Evolutionary conservation across 2,797 vertebrate species (phyloP), one percentile per base, ranked within the genome.

Genomic region (Falco columbarius): DNA sequence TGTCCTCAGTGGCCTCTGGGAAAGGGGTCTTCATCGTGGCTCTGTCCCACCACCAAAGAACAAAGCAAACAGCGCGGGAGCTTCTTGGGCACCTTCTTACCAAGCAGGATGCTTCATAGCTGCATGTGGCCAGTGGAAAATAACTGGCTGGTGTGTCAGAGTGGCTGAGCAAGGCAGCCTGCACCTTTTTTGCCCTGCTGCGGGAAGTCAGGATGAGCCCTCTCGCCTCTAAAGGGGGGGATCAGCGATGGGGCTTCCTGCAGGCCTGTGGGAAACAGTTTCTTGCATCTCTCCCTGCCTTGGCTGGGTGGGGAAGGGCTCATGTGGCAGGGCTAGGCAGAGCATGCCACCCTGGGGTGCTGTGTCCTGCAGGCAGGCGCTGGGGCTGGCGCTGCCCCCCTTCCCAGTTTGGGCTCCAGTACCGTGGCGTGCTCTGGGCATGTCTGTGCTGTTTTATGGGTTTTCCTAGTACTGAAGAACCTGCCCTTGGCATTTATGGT

Each of bases 381-480:
- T 54, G 0, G 0, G 14, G 51, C 59, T 70, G 65, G 29, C 6
- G 1, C 70, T 94, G 49, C 14, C 51, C 47, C 18, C 7, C 34
- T 76, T n/a, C 51, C 49, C 1, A 0, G 26, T 36, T 32, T 44
- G 23, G 40, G 49, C 52, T 80, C 56, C 4, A 1, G 63, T 52
- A 85, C 22, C 0, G 0, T 63, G 42, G 42, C 13, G 1, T 52
- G 52, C n/a, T 63, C n/a, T 54, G 56, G 79, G 61, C 68, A 70
- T 4, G 49, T 54, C 65, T 88, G 40, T 77, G 56, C 65, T 88
- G 21, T 15, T 90, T 61, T 36, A 24, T 61, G 82, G 20, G 4
- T 81, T 91, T 83, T 90, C 62, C 72, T 58, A 29, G 55, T 63
- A 62, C 38, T 55, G 81, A 93, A 80, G 36, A 93, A 82, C 49